These are phyloP conservation scores for Euzophera pinguis DNA, from an alignment of 2,888 invertebrate species.

Conservation along the genomic window DNA sequence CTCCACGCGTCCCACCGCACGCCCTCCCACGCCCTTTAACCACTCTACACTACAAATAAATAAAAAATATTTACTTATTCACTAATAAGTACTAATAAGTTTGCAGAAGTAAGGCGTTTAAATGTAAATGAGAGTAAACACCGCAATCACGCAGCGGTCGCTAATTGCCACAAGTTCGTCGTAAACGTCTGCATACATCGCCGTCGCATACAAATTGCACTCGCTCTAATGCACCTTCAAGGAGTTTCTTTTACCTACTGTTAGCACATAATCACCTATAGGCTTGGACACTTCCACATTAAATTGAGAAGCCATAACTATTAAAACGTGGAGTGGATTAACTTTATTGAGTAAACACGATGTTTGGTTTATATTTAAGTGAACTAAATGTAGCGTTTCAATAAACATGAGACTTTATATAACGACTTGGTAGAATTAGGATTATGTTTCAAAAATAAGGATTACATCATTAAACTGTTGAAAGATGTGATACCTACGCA, in stretches of 20 bases:
- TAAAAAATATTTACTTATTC: neutral
- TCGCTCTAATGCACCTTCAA: slow-evolving; percentile 35
- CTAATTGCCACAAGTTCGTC: slow-evolving; percentile 47
- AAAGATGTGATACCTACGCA: neutral
- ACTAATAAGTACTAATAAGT: neutral
- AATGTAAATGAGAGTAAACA: slow-evolving; percentile 30
- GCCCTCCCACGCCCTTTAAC: slow-evolving; percentile 44
- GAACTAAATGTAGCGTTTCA: neutral
- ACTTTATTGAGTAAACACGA: slow-evolving; percentile 3
- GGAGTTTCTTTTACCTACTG: slow-evolving; percentile 34
- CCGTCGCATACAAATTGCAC: slow-evolving; percentile 59
- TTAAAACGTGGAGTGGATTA: slow-evolving; percentile 6
- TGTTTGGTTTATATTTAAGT: neutral
- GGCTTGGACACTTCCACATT: slow-evolving; percentile 30
- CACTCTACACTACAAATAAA: slow-evolving; percentile 1
- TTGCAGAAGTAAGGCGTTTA: neutral
- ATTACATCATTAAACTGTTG: neutral
- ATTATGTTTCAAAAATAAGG: neutral
- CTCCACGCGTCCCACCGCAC: slow-evolving; percentile 37
- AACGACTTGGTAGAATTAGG: neutral
- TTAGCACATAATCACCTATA: slow-evolving; percentile 23
- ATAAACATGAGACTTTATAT: slow-evolving; percentile 9
- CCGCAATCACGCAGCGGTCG: slow-evolving; percentile 27
- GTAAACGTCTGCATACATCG: slow-evolving; percentile 51
- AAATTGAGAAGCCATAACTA: slow-evolving; percentile 15